A percentile compares a stretch with the other conserved stretches of the same genome.
Evolutionary conservation across 2,113 vertebrate species (phyloP).

Genomic region (Brachypodius melanocephalos): DNA sequence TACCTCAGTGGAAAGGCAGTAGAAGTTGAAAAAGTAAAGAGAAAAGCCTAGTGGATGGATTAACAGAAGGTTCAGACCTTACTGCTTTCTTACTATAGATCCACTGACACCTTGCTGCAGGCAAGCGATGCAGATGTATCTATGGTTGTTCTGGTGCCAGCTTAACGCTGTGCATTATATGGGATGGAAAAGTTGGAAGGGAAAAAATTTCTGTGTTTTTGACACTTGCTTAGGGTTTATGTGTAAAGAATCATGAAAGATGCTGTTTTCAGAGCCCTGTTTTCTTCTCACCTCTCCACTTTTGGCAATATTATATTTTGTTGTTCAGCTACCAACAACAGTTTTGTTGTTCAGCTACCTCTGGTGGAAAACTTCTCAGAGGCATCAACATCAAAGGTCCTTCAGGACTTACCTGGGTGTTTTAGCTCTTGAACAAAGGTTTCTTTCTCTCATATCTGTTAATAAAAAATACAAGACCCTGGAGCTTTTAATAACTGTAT

Average conservation of each 20-base stretch:
- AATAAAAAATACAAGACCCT: conserved; percentile 32
- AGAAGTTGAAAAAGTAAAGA: conserved; percentile 13
- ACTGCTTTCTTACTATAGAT: not conserved
- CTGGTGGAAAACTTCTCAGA: not conserved
- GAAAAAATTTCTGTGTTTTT: not conserved
- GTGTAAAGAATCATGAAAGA: not conserved
- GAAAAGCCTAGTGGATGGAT: not conserved
- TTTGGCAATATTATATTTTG: not conserved
- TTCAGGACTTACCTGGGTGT: not conserved
- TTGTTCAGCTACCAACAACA: not conserved
- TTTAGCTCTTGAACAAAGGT: not conserved
- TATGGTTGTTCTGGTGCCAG: not conserved
- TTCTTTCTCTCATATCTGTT: not conserved
- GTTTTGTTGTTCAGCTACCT: not conserved
- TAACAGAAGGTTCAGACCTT: not conserved
- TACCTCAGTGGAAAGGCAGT: not conserved
- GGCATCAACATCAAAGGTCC: not conserved
- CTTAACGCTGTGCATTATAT: not conserved
- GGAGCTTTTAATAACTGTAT: conserved; percentile 30
- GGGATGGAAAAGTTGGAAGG: not conserved
- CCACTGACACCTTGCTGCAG: not conserved
- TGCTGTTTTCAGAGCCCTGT: not conserved
- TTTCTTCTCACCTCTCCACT: not conserved
- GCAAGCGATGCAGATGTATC: not conserved
- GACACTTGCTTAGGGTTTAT: not conserved